A percentile compares a stretch with the other conserved stretches of the same genome.
Conservation (phyloP, 1,140 invertebrate species). For the Drosophila elegans region DNA sequence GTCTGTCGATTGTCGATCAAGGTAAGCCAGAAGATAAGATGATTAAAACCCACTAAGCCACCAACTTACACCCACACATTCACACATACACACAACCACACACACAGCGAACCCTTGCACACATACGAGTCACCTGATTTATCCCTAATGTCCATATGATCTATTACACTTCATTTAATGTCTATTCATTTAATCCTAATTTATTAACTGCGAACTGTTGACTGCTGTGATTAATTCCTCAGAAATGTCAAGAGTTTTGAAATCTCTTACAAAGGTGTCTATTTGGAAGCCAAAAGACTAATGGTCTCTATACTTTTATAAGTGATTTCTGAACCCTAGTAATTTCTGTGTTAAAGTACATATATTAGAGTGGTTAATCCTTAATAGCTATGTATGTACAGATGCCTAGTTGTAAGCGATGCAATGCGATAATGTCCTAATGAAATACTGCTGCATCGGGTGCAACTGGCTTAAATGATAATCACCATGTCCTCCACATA, state of each 20-base stretch:
- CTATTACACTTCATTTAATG: not conserved
- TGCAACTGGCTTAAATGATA: not conserved
- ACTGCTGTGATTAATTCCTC: slow-evolving; percentile 1
- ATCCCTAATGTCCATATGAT: not conserved
- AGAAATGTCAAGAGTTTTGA: too few relatives aligned
- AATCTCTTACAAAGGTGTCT: too few relatives aligned
- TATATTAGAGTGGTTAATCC: too few relatives aligned
- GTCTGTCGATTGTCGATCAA: slow-evolving; percentile 49
- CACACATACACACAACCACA: not conserved
- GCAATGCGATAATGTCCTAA: not conserved
- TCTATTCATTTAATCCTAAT: too few relatives aligned
- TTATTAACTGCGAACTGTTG: too few relatives aligned
- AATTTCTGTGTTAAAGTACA: too few relatives aligned
- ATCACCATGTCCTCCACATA: slow-evolving; percentile 25
- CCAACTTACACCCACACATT: slow-evolving; percentile 13
- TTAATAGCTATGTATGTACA: too few relatives aligned
- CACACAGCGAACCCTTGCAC: not conserved
- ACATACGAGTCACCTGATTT: not conserved
- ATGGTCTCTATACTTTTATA: too few relatives aligned
- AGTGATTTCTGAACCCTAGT: too few relatives aligned
- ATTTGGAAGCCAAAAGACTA: too few relatives aligned
- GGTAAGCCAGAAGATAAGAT: slow-evolving; percentile 50
- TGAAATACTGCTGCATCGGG: not conserved
- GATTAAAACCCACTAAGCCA: slow-evolving; percentile 9
- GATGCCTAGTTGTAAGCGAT: not conserved